Conservation (phyloP, 2,113 vertebrate species). For the Hymenochirus boettgeri region DNA sequence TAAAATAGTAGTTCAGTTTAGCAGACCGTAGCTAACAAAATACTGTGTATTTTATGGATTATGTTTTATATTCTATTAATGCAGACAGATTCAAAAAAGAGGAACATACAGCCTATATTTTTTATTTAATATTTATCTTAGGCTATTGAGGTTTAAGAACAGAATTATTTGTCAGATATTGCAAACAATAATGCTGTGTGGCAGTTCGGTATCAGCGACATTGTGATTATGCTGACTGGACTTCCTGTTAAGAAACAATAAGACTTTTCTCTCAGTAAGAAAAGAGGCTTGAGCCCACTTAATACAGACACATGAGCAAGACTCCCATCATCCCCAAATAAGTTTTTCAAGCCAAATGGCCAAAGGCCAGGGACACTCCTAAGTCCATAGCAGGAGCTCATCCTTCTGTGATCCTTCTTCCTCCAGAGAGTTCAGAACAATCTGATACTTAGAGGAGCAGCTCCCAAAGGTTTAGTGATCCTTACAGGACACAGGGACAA, state of each 20-base stretch:
- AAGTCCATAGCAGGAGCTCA: conserved; percentile 41
- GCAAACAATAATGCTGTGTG: neutral
- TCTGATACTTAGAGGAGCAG: conserved; percentile 27
- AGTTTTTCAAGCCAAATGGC: conserved; percentile 37
- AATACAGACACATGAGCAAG: conserved; percentile 2
- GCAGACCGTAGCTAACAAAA: too few species aligned
- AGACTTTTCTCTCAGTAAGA: conserved; percentile 1
- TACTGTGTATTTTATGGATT: too few species aligned
- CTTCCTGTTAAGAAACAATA: conserved; percentile 46
- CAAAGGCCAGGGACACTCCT: conserved; percentile 40
- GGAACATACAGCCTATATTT: too few species aligned
- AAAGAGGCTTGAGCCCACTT: conserved; percentile 10
- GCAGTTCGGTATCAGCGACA: neutral
- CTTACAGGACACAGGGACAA: conserved; percentile 51
- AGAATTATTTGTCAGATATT: too few species aligned
- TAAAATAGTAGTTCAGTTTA: too few species aligned
- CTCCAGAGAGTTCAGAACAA: conserved; percentile 42
- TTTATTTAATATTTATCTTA: too few species aligned
- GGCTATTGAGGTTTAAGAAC: too few species aligned
- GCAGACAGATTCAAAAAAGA: too few species aligned
- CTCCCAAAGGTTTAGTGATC: conserved; percentile 31
- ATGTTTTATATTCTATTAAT: too few species aligned
- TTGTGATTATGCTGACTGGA: conserved; percentile 19
- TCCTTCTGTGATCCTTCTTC: conserved; percentile 42
- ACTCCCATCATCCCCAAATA: conserved; percentile 29